phyloP scores from a whole-genome alignment of 2,888 invertebrate species.

The Apamea epomidion region DNA sequence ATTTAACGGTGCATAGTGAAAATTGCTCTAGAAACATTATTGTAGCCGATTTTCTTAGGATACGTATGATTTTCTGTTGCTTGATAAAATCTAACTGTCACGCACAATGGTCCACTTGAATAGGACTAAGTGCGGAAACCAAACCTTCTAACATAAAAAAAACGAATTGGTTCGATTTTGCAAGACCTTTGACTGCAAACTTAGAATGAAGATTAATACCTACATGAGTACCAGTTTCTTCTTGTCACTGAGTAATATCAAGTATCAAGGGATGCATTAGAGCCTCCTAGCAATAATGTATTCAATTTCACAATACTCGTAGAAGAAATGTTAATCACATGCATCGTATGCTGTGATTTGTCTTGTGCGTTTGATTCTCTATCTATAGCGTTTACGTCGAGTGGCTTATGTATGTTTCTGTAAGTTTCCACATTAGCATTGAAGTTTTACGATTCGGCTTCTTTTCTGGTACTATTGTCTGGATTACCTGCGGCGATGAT shows the following conservation, averaged over 20 bases:
- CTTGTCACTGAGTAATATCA: constrained; percentile 45
- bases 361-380: constrained; percentile 15
- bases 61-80: not conserved
- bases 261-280: constrained; percentile 27
- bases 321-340: constrained; percentile 42
- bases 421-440: not conserved
- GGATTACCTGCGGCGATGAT: too few relatives aligned
- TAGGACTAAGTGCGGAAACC: too few relatives aligned
- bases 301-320: constrained; percentile 50
- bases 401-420: not conserved
- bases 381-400: not conserved
- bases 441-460: not conserved
- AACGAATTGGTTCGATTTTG: not conserved
- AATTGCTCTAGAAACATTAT: not conserved
- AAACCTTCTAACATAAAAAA: too few relatives aligned
- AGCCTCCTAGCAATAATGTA: constrained; percentile 34
- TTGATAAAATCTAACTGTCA: not conserved
- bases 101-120: too few relatives aligned
- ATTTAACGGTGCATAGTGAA: too few relatives aligned
- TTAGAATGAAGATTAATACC: constrained; percentile 25
- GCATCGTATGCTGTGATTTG: constrained; percentile 31
- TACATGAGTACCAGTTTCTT: constrained; percentile 2
- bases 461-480: not conserved
- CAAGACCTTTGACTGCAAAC: not conserved
- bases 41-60: not conserved